A percentile compares a stretch with the other conserved stretches of the same genome.
Evolutionary conservation across 1,140 invertebrate genomes (phyloP).

Genomic region (Rhyacophila brunnea): DNA sequence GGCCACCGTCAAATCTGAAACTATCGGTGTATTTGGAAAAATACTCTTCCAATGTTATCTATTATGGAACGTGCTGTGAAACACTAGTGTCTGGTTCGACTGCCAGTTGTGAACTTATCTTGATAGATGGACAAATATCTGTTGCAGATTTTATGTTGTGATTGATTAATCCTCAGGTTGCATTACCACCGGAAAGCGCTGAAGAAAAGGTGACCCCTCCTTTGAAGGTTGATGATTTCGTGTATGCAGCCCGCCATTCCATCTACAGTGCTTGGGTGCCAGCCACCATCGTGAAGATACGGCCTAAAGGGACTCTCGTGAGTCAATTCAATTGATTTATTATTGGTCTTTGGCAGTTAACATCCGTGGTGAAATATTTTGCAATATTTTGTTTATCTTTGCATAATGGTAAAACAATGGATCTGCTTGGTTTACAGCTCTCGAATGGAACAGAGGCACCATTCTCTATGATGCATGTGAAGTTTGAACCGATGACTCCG

Average conservation of each 20-base stretch:
- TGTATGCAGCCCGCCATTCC: slow-evolving; percentile 55
- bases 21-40: no score
- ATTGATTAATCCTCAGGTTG: slow-evolving; percentile 40
- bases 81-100: neutral
- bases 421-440: slow-evolving; percentile 21
- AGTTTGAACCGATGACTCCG: slow-evolving; percentile 50
- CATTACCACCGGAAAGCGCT: slow-evolving; percentile 43
- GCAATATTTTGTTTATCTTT: no score
- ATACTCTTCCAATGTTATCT: no score
- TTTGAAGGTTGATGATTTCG: slow-evolving; percentile 44
- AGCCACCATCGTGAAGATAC: slow-evolving; percentile 47
- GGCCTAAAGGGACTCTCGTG: slow-evolving; percentile 31
- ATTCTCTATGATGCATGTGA: slow-evolving; percentile 49
- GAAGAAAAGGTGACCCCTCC: slow-evolving; percentile 33
- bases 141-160: neutral
- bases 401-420: no score
- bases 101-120: no score
- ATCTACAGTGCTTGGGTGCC: slow-evolving; percentile 54
- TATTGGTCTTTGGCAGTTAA: no score
- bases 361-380: no score
- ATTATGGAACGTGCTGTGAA: no score
- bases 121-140: neutral
- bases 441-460: slow-evolving; percentile 25
- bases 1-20: no score
- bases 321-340: slow-evolving; percentile 1